Evolutionary conservation across 2,113 vertebrate genomes (phyloP), one percentile per base, ranked within the genome.

Genomic region (Mustelus asterias): DNA sequence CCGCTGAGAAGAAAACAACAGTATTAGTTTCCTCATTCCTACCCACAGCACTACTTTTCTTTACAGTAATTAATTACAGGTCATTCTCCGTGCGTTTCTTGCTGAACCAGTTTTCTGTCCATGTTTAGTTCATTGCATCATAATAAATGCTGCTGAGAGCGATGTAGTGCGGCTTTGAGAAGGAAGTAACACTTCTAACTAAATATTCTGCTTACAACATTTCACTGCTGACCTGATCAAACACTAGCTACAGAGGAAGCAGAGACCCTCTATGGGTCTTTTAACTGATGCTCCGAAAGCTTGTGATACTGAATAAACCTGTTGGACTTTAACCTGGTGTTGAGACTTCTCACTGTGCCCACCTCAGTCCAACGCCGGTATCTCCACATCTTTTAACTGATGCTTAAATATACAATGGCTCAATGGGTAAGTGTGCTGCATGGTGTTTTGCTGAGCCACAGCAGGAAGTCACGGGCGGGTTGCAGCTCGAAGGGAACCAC

Each of bases 1-100:
- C 54, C 16, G n/a, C 60, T 58, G 0, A 63, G 1, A 60, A 20
- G n/a, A 33, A 58, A 33, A 60, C 10, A 54, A 92, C 33, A 92
- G n/a, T 67, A 65, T n/a, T 20, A 5, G 26, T 60, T 90, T 54
- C 88, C 54, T 8, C 13, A 90, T 90, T 90, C 48, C 22, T 13
- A 90, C 54, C 54, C 33, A 20, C 29, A 65, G 14, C 58, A 92
- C 6, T 37, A n/a, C 8, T 83, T 93, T 60, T 60, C 88, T 88
- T 90, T 90, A 90, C 88, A 63, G 54, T 90, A 90, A 90, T 83
- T 83, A 83, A 83, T 90, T 92, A 63, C 88, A 60, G 1, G 88
- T 58, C 60, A 65, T 60, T 67, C 65, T 65, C 89, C 16, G 9
- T 22, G 18, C 18, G 16, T 44, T 67, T 93, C 60, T 37, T 65